Conservation (phyloP, 2,797 vertebrate genomes). For the Onychomys arenicola region DNA sequence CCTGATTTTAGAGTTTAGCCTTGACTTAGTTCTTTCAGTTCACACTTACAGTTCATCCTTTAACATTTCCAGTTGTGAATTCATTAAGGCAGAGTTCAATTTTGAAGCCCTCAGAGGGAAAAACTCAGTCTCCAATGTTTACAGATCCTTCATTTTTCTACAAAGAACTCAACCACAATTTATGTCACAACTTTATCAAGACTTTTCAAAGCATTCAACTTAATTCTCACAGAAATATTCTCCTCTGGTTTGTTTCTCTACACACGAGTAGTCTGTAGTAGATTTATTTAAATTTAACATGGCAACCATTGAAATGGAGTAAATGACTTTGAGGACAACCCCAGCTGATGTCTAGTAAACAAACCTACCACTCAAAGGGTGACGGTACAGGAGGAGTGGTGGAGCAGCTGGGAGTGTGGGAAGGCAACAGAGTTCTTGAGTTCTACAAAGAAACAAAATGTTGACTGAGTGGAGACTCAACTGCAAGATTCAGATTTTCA, state of each 20-base stretch:
- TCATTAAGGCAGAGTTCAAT: conserved; percentile 28
- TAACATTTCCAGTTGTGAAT: conserved; percentile 21
- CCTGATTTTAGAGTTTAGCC: not conserved
- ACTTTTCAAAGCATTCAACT: conserved; percentile 35
- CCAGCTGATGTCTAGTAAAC: not conserved
- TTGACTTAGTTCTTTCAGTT: conserved; percentile 38
- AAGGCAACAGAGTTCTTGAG: not conserved
- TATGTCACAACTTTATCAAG: conserved; percentile 48
- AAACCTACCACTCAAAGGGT: not conserved
- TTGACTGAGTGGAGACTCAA: not conserved
- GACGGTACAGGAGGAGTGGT: not conserved
- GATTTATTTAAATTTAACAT: conserved; percentile 43
- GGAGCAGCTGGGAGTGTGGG: not conserved
- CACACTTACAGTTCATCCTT: not conserved
- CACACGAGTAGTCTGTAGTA: not conserved
- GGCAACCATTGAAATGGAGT: not conserved
- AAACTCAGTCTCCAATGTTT: not conserved
- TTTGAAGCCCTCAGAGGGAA: conserved; percentile 16
- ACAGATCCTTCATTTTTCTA: not conserved
- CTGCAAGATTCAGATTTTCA: not conserved
- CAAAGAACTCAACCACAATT: not conserved
- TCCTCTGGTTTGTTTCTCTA: conserved; percentile 4
- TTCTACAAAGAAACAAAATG: not conserved
- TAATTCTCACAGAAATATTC: conserved; percentile 40
- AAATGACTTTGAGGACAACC: not conserved